Percentiles rank a stretch among this genome's conserved stretches.
Evolutionary conservation across 2,888 invertebrate genomes (phyloP).

Genomic region (Hirtodrosophila alboralis): DNA sequence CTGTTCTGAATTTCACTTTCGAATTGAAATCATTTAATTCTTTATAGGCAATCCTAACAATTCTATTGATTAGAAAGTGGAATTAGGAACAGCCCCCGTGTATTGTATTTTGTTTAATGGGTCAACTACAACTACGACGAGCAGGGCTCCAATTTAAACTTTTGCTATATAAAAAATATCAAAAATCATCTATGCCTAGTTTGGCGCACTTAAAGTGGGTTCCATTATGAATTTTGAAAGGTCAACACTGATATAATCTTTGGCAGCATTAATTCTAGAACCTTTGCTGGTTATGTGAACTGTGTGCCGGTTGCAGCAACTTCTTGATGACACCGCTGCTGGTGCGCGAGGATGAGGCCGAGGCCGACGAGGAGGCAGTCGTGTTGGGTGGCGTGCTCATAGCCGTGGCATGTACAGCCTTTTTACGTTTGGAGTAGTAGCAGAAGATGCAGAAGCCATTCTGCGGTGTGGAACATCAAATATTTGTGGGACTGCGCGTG

Average conservation of each 20-base stretch:
- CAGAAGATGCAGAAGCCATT: constrained; percentile 84
- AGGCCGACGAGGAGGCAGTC: constrained; percentile 69
- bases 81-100: too few species aligned
- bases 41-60: too few species aligned
- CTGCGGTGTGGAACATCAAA: constrained; percentile 84
- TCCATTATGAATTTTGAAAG: background rate
- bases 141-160: constrained; percentile 36
- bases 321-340: constrained; percentile 65
- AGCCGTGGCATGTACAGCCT: constrained; percentile 20
- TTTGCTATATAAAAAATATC: constrained; percentile 64
- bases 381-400: constrained; percentile 54
- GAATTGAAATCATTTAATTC: too few species aligned
- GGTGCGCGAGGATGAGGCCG: constrained; percentile 70
- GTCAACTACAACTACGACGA: constrained; percentile 38
- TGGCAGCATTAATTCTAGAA: constrained; percentile 49
- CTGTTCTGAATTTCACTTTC: too few species aligned
- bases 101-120: constrained; percentile 14
- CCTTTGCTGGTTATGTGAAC: constrained; percentile 57
- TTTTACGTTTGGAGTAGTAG: constrained; percentile 81
- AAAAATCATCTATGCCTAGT: constrained; percentile 52
- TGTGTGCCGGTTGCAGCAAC: constrained; percentile 41
- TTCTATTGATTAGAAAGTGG: too few species aligned
- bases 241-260: constrained; percentile 4
- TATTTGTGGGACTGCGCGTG: constrained; percentile 83
- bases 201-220: too few species aligned